Evolutionary conservation across 1,140 invertebrate genomes (phyloP), one percentile per base, ranked within the genome.

Genomic region (Reticulitermes speratus): DNA sequence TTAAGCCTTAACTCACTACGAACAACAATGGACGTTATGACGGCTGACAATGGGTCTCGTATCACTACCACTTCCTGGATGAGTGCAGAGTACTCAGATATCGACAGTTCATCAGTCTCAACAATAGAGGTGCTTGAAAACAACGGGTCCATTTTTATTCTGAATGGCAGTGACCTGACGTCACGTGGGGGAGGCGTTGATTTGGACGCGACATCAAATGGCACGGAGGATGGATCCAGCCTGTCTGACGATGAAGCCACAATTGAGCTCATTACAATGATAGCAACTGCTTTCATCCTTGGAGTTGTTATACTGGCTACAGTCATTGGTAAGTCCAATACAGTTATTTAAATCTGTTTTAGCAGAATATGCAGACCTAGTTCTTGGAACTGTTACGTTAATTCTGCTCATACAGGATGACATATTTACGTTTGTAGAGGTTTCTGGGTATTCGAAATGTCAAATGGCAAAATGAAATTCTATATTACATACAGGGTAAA

Each of bases 271-370:
- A 86, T 88, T 30, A 44, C 88, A 83, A 87, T 88, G 83, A 87
- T 86, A 23, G 88, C 82, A n/a, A 87, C 88, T 11, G 88, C 89
- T 44, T 87, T 89, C 44, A 85, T 89, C 83, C 85, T 89, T 44
- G 89, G 88, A 83, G 87, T 89, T 84, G 83, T 89, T 55, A 89
- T 89, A 32, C 88, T 89, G 69, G 87, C 88, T 25, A 89, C 89
- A n/a, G 88, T 89, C 69, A 88, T 89, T 44, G 89, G 89, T 89
- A 84, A 88, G 87, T 88, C 38, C 30, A n/a, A n/a, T 12, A 11
- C 3, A n/a, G 8, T 84, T 44, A 44, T 30, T n/a, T 1, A 84
- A 12, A n/a, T 9, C 16, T 81, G 25, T 5, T 81, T 38, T 38
- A 38, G 38, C 38, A 38, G 38, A 2, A 38, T 48, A 7, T 48